These are phyloP conservation scores for Heptranchias perlo DNA, from an alignment of 2,113 vertebrate genomes.

Conservation along the genomic window DNA sequence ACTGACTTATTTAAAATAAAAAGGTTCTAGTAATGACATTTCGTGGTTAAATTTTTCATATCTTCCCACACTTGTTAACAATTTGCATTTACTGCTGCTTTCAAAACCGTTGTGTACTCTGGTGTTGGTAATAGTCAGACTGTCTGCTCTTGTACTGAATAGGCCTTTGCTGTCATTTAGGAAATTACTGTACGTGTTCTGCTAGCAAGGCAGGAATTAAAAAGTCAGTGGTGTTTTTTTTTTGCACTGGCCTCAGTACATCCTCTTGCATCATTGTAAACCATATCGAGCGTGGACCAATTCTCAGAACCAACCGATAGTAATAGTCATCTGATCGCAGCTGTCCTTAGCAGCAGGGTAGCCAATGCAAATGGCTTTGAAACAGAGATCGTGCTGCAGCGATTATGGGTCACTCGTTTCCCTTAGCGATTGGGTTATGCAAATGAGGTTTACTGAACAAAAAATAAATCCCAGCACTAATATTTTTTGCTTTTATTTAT, in stretches of 20 bases:
- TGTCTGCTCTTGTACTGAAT: not conserved
- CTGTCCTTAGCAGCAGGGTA: not conserved
- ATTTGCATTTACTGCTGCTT: not conserved
- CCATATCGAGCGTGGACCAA: no score
- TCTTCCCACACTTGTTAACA: not conserved
- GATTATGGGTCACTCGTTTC: not conserved
- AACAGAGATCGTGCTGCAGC: not conserved
- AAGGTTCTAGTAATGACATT: no score
- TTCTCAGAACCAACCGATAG: not conserved
- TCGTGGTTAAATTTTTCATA: not conserved
- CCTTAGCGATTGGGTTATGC: not conserved
- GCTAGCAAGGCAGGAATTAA: not conserved
- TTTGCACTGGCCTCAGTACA: not conserved
- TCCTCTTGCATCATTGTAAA: not conserved
- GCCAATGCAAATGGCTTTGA: not conserved
- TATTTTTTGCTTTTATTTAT: not conserved
- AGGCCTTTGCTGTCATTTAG: not conserved
- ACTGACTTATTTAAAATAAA: no score
- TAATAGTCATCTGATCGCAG: not conserved
- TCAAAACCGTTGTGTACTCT: no score
- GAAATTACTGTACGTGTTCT: not conserved
- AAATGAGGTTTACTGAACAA: not conserved
- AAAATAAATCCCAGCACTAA: no score
- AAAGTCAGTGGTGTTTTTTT: not conserved
- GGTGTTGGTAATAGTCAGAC: not conserved